Base-by-base conservation (phyloP, 2,888 invertebrate genomes). In the Troides helena region DNA sequence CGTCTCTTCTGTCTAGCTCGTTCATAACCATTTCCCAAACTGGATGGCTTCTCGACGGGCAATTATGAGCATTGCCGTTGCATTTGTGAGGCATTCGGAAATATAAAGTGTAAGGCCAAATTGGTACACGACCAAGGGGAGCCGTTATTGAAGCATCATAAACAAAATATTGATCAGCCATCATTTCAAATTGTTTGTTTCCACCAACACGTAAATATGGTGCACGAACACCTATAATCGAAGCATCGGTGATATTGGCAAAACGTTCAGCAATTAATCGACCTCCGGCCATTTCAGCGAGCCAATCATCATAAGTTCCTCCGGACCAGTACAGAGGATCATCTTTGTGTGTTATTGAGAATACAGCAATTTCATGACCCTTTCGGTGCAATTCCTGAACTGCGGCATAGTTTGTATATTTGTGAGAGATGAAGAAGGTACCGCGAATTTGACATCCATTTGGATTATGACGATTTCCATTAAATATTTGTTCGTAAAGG, bases 1-100 rank as follows among this genome's bases (percentile, higher is more conserved):
- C 98, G 85, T 98, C 98, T 87, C 98, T 95, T 86, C 98, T 95
- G 89, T 98, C 98, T 77, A 98, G 90, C 86, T 98, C 98, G 85
- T 98, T 98, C 97, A 98, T 97, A 66, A 98, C 98, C 95, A 98
- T 98, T 91, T 98, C 98, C 98, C 98, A 98, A 59, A 98, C 97
- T 39, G 98, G 98, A 81, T 98, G 98, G 80, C 97, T 97, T 84
- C 96, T 93, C 63, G 96, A 96, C 30, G 98, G 98, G 81, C 98
- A 98, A 86, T 98, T 98, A 84, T 97, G 97, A 21, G 97, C 97
- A 85, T 98, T 98, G 74, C 98, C 98, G 86, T 97, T 97, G 86
- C 98, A 98, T 86, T 97, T 98, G 93, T 98, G 98, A 0, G 98
- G 98, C 97, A 98, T 98, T 73, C 98, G 95, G 95, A 98, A 98